A percentile compares a stretch with the other conserved stretches of the same genome.
phyloP scores from a whole-genome alignment of 2,113 vertebrate species.

The Merops nubicus region DNA sequence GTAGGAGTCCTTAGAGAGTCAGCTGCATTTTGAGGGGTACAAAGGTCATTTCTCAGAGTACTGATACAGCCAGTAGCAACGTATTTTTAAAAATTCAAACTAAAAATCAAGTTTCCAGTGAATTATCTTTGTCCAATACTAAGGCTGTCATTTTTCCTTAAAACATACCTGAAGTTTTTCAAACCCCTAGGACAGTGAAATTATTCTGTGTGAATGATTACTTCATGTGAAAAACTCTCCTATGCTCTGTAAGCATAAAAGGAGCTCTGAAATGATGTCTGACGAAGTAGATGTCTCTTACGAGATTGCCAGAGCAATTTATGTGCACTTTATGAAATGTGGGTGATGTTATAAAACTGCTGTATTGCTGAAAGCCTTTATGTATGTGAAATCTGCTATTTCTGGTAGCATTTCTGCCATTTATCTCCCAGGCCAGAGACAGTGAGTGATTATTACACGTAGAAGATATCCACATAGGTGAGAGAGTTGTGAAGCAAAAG shows the following conservation, averaged over 20 bases:
- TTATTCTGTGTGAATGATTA: background rate
- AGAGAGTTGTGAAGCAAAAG: background rate
- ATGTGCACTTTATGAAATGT: background rate
- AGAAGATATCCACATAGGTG: background rate
- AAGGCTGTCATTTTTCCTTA: background rate
- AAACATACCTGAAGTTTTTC: background rate
- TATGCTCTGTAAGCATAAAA: background rate
- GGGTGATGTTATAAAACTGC: background rate
- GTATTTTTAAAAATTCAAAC: background rate
- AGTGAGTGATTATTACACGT: background rate
- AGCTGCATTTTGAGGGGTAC: background rate
- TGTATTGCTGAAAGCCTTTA: background rate
- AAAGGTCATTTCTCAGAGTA: background rate
- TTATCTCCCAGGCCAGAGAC: background rate
- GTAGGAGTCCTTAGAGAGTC: accelerated
- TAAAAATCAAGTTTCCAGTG: background rate
- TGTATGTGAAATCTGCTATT: background rate
- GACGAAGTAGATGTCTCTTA: background rate
- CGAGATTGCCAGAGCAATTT: background rate
- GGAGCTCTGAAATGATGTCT: background rate
- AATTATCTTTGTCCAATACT: background rate
- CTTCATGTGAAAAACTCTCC: background rate
- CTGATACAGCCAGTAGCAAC: background rate
- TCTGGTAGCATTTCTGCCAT: background rate
- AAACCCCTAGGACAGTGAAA: background rate